Conservation (phyloP, 2,797 vertebrate genomes). For the Rhinophrynus dorsalis region DNA sequence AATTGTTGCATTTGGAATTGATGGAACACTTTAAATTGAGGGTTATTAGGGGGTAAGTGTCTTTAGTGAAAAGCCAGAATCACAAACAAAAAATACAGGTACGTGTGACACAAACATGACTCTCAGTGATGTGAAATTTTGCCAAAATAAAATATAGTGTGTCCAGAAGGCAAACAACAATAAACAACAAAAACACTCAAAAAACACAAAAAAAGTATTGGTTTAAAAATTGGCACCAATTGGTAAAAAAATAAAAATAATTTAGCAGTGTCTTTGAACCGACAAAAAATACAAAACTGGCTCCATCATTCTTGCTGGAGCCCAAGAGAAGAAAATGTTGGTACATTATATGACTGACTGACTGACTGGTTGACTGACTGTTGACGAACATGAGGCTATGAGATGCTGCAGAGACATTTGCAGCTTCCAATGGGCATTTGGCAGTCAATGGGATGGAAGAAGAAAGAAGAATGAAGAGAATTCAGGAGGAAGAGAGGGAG, state of each 20-base stretch:
- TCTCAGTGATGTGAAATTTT: conserved; percentile 70
- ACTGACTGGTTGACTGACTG: conserved; percentile 67
- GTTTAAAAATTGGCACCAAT: conserved; percentile 55
- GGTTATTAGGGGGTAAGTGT: conserved; percentile 28
- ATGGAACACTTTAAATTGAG: conserved; percentile 14
- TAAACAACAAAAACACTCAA: conserved; percentile 64
- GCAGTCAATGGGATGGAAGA: conserved; percentile 70
- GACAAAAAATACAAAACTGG: conserved; percentile 61
- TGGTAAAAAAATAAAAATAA: conserved; percentile 58
- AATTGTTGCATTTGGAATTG: conserved; percentile 40
- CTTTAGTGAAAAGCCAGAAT: conserved; percentile 61
- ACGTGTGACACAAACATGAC: conserved; percentile 69
- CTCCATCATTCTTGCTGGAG: conserved; percentile 57
- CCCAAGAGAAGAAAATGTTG: conserved; percentile 53
- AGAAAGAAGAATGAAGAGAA: conserved; percentile 55
- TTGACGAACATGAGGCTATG: conserved; percentile 69
- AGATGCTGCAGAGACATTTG: conserved; percentile 65
- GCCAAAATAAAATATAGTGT: conserved; percentile 63
- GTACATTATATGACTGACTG: conserved; percentile 65
- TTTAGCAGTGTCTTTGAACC: conserved; percentile 58
- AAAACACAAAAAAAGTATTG: conserved; percentile 38
- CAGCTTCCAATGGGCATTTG: conserved; percentile 73
- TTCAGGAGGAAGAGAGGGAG: conserved; percentile 45
- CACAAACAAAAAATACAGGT: conserved; percentile 79
- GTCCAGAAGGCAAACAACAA: conserved; percentile 66